phyloP scores from a whole-genome alignment of 2,797 vertebrate species.

The Anas capensis region DNA sequence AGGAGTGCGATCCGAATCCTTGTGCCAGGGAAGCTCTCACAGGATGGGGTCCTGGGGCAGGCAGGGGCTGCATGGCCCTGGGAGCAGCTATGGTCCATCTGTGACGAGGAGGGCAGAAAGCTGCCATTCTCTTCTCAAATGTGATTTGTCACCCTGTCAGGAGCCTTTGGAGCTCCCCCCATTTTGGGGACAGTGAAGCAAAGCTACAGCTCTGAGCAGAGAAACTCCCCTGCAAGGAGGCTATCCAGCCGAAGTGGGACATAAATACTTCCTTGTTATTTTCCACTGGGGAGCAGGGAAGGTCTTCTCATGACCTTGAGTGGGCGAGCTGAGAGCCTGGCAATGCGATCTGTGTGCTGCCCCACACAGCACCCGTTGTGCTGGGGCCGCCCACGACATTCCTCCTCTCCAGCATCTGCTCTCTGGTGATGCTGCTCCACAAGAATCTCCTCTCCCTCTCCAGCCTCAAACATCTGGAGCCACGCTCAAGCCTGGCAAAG shows the following conservation, averaged over 20 bases:
- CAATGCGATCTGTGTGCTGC: not conserved
- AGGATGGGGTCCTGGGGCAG: not conserved
- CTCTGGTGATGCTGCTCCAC: accelerated
- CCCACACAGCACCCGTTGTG: conserved; percentile 26
- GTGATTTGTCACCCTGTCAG: not conserved
- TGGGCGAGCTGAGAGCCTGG: conserved; percentile 5
- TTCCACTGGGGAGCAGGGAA: conserved; percentile 8
- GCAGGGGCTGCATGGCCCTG: not conserved
- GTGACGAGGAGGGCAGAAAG: not conserved
- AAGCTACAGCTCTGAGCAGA: not conserved
- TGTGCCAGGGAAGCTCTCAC: not conserved
- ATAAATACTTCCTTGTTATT: not conserved
- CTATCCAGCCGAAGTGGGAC: not conserved
- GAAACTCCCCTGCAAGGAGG: not conserved
- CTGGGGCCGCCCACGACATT: not conserved
- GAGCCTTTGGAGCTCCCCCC: not conserved
- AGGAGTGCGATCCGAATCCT: accelerated
- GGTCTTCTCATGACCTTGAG: not conserved
- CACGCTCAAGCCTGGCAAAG: not conserved
- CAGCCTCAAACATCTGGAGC: conserved; percentile 47
- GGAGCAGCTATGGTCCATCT: not conserved
- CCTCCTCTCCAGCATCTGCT: not conserved
- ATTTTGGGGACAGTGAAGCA: not conserved
- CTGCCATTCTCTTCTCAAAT: not conserved
- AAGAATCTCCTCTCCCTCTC: not conserved